Base-by-base conservation (phyloP, 2,113 vertebrate genomes). In the Tragelaphus strepsiceros region DNA sequence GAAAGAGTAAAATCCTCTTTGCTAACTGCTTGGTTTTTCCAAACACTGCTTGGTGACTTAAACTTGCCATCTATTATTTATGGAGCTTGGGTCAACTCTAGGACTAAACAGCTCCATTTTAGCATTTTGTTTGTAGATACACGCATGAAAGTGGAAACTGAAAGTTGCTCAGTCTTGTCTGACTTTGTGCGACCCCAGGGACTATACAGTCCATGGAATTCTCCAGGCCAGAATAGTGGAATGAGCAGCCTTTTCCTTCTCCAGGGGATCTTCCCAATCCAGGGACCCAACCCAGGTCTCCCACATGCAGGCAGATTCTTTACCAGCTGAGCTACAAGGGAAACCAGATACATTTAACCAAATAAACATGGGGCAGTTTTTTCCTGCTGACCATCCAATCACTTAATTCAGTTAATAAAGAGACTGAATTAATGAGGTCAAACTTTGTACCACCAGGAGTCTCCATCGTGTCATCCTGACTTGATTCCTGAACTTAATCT, bases 361-460 rank as follows among this genome's bases (percentile, higher is more conserved):
- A 78, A 83, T 35, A 53, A 61, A 43, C 22, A 43, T 32, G 71
- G 26, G 35, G 43, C 32, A 80, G 13, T 64, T 58, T 95, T 71
- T 71, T 53, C 32, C 24, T 74, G 22, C 39, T 83, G 51, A 28
- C 9, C 46, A 53, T 58, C 35, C 84, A 85, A 74, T 91, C 77
- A 81, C 58, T 95, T 88, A 71, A 51, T 58, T 89, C 61, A 39
- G 32, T 46, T 91, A 91, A 85, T 28, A 62, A 95, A 77, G 89
- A 51, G 43, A 88, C 22, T 78, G 53, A 91, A 89, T 39, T 43
- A 71, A 92, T 19, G 35, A 92, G 35, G 16, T 1, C 22, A 80
- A 5, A 87, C 22, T 80, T 81, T 58, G 77, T 62, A 46, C 1
- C 43, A 49, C 22, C 8, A 43, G 5, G 24, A 6, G 3, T 90